These are phyloP conservation scores for Nomada fabriciana DNA, from an alignment of 2,888 invertebrate genomes.

Conservation along the genomic window DNA sequence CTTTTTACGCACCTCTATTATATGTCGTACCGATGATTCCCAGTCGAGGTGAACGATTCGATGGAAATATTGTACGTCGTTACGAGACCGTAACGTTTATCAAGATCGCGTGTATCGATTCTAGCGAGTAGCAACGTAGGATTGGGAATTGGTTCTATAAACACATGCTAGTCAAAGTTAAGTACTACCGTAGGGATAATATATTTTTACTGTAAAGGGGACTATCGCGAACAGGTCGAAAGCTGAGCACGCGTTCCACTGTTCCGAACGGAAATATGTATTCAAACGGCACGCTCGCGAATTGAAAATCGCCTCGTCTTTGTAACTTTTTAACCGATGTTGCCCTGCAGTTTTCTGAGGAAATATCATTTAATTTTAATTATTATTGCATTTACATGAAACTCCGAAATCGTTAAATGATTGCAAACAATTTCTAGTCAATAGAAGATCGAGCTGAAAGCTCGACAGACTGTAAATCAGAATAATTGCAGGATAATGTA, in stretches of 20 bases:
- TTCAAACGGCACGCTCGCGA: background rate
- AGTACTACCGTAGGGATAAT: conserved; percentile 79
- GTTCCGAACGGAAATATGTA: background rate
- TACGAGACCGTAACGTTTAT: background rate
- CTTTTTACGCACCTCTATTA: conserved; percentile 31
- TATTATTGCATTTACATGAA: too few species aligned
- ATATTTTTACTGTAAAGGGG: conserved; percentile 79
- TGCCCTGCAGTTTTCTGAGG: background rate
- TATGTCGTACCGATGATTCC: conserved; percentile 30
- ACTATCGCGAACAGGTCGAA: conserved; percentile 43
- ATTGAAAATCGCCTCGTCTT: background rate
- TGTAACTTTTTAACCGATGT: background rate
- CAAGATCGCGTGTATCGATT: conserved; percentile 9
- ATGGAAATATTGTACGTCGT: background rate
- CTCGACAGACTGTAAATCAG: background rate
- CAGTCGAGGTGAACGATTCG: background rate
- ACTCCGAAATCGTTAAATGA: too few species aligned
- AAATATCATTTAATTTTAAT: too few species aligned
- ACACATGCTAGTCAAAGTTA: conserved; percentile 80
- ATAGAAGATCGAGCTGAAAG: background rate
- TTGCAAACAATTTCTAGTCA: conserved; percentile 5
- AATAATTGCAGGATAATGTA: background rate
- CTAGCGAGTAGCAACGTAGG: background rate
- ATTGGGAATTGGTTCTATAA: conserved; percentile 75
- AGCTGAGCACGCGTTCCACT: conserved; percentile 29